Base-by-base conservation (phyloP, 2,888 invertebrate species). In the Conchocele bisecta region DNA sequence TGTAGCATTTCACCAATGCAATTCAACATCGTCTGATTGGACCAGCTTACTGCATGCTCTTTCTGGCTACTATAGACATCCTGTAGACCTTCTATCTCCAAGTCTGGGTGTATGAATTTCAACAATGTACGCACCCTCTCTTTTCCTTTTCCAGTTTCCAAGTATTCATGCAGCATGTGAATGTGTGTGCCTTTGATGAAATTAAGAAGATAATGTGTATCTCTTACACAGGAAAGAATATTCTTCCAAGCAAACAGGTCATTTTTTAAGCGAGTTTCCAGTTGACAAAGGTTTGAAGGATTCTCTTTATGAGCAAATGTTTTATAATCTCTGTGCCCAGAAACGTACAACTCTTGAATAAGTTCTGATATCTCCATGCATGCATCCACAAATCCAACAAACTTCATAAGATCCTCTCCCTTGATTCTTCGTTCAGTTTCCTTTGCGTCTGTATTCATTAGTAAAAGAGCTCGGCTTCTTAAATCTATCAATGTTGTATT, bases 381-480 rank as follows among this genome's bases (percentile, higher is more conserved):
- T 0, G 50, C 20, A 22, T 75, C 59, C 7, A 70, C 28, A 17
- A 42, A 20, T 7, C 11, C 20, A 3, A 58, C 59, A 59, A 67
- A 75, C 20, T 26, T 63, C 22, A 41, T 20, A 9, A 69, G 53
- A 35, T 60, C 60, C 17, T 39, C 51, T 24, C 46, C 44, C 17
- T 22, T 3, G 3, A n/a, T 6, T 31, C 35, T 51, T 26, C n/a
- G 11, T 20, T 59, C 29, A 24, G 35, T 41, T 20, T 22, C 26
- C 26, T 68, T 66, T 15, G 63, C 46, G 33, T 70, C 63, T 9
- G 72, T 68, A 29, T 71, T 82, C 64, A 77, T 67, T 1, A 82
- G 37, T 0, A 82, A 54, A 3, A 82, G 54, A 11, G 80, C 80
- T n/a, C 82, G 42, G 20, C 82, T 82, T 63, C 79, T 70, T 7